These are phyloP conservation scores for Oscheius sp. DNA, from an alignment of 2,888 invertebrate species.

Conservation along the genomic window DNA sequence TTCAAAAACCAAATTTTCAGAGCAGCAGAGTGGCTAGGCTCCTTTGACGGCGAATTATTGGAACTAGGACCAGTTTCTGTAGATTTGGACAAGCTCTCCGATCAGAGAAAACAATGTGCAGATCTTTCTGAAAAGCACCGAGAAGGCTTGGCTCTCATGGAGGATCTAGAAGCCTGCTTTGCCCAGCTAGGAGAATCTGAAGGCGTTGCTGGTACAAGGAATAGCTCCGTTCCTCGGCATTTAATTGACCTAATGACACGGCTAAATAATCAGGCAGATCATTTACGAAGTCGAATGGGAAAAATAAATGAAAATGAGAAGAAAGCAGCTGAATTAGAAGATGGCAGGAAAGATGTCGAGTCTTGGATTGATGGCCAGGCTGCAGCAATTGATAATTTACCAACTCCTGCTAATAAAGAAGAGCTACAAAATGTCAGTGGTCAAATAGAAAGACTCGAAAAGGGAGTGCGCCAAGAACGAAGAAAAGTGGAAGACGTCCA, in stretches of 20 bases:
- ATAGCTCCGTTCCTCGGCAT: slow-evolving; percentile 36
- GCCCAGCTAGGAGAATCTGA: slow-evolving; percentile 30
- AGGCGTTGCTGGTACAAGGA: slow-evolving; percentile 26
- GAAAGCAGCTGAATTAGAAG: slow-evolving; percentile 54
- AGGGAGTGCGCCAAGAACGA: slow-evolving; percentile 46
- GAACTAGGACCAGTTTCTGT: slow-evolving; percentile 46
- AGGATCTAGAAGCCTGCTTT: slow-evolving; percentile 44
- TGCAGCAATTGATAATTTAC: slow-evolving; percentile 8
- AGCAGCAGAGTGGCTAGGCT: slow-evolving; percentile 38
- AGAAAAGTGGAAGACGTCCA: slow-evolving; percentile 48
- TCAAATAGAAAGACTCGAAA: slow-evolving; percentile 50
- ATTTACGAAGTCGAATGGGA: slow-evolving; percentile 42
- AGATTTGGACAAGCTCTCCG: slow-evolving; percentile 38
- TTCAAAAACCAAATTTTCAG: background rate
- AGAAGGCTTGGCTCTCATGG: slow-evolving; percentile 39
- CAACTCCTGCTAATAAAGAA: slow-evolving; percentile 42
- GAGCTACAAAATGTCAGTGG: slow-evolving; percentile 39
- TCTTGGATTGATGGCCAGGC: slow-evolving; percentile 58
- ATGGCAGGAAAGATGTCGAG: slow-evolving; percentile 54
- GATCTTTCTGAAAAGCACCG: slow-evolving; percentile 40
- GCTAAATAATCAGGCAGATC: slow-evolving; percentile 40
- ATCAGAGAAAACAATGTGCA: slow-evolving; percentile 42
- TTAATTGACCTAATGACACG: slow-evolving; percentile 38
- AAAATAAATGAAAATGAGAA: slow-evolving; percentile 53
- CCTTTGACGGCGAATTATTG: slow-evolving; percentile 45